Evolutionary conservation across 2,888 invertebrate species (phyloP).

Genomic region (Doris montereyensis): DNA sequence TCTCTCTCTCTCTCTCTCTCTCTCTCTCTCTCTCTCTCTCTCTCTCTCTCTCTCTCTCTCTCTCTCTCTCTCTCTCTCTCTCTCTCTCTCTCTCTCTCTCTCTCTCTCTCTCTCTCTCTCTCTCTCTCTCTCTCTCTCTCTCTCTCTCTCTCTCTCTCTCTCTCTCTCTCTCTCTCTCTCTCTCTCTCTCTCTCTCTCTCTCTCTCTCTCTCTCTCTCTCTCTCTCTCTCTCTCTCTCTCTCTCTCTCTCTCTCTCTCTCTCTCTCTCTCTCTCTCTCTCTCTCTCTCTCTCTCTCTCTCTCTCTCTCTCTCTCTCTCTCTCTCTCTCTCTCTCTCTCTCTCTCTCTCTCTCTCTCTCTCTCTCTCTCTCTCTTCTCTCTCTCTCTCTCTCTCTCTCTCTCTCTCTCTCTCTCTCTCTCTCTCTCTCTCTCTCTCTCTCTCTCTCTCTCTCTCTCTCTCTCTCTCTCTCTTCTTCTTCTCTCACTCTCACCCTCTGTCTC

Average conservation of each 20-base stretch:
- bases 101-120: not conserved
- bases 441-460: not conserved
- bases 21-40: too few species aligned
- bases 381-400: not conserved
- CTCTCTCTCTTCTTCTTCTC: not conserved
- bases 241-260: not conserved
- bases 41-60: too few species aligned
- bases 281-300: not conserved
- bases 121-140: not conserved
- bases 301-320: not conserved
- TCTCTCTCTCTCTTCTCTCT: not conserved
- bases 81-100: too few species aligned
- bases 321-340: constrained; percentile 21
- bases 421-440: not conserved
- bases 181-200: not conserved
- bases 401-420: not conserved
- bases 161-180: not conserved
- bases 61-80: too few species aligned
- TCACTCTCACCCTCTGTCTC: too few species aligned
- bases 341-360: constrained; percentile 30
- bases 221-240: not conserved
- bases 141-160: constrained; percentile 9
- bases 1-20: too few species aligned
- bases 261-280: not conserved
- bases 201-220: too few species aligned